Conservation (phyloP, 2,797 vertebrate species). For the Melanotaenia nigrans region DNA sequence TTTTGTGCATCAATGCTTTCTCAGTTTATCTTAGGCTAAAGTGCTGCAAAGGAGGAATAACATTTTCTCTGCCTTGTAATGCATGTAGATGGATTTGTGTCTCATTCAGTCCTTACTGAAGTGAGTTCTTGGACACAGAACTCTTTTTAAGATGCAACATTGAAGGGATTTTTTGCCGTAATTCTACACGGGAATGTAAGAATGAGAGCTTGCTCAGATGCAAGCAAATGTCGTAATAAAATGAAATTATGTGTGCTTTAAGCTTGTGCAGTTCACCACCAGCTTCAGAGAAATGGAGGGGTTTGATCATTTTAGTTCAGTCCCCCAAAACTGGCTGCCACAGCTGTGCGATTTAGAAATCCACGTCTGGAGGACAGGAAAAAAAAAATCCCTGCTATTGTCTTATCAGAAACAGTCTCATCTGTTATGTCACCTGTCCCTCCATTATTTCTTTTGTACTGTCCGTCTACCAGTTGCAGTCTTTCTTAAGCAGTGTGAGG, state of each 20-base stretch:
- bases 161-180: slow-evolving; percentile 13
- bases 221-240: slow-evolving; percentile 30
- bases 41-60: slow-evolving; percentile 72
- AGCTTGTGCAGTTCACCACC: slow-evolving; percentile 22
- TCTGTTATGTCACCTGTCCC: slow-evolving; percentile 29
- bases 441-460: background rate
- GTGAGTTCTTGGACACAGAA: slow-evolving; percentile 29
- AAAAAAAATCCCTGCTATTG: slow-evolving; percentile 53
- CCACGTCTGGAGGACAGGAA: slow-evolving; percentile 58
- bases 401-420: slow-evolving; percentile 32
- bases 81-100: slow-evolving; percentile 10
- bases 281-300: slow-evolving; percentile 27
- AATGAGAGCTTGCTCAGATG: slow-evolving; percentile 28
- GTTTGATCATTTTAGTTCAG: slow-evolving; percentile 24
- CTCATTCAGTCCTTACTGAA: slow-evolving; percentile 24
- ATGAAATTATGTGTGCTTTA: slow-evolving; percentile 27
- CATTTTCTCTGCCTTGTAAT: slow-evolving; percentile 30
- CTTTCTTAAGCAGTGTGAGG: slow-evolving; percentile 88
- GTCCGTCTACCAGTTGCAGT: slow-evolving; percentile 86
- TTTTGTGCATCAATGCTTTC: slow-evolving; percentile 56
- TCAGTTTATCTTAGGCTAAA: slow-evolving; percentile 74
- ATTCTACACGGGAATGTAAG: slow-evolving; percentile 34
- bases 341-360: slow-evolving; percentile 26
- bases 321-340: slow-evolving; percentile 23
- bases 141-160: slow-evolving; percentile 27